Conservation (phyloP, 2,113 vertebrate species). For the Rhagologus leucostigma region DNA sequence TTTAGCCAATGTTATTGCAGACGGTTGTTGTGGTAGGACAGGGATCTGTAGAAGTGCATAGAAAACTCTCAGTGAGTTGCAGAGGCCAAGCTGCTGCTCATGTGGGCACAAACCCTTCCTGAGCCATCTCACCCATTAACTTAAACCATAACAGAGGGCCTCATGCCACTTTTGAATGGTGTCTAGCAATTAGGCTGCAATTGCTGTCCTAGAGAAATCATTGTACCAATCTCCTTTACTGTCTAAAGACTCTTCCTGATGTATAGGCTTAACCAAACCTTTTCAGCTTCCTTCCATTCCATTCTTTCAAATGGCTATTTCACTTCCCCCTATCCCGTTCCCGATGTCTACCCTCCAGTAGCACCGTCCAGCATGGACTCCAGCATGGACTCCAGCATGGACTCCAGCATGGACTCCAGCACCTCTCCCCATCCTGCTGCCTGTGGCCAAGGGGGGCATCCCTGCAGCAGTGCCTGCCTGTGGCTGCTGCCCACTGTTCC, state of each 20-base stretch:
- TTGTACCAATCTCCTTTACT: neutral
- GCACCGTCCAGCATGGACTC: neutral
- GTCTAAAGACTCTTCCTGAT: neutral
- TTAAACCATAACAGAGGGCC: accelerated
- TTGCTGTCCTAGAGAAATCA: neutral
- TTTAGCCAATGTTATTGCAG: neutral
- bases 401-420: too few species aligned
- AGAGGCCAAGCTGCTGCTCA: neutral
- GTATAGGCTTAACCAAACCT: neutral
- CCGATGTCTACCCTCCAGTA: neutral
- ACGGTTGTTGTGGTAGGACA: neutral
- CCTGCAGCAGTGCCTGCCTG: neutral
- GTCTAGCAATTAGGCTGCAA: neutral
- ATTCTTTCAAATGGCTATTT: neutral
- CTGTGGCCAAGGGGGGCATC: accelerated
- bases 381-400: neutral
- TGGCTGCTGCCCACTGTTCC: neutral
- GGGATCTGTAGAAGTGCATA: neutral
- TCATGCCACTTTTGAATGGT: neutral
- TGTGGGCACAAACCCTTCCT: neutral
- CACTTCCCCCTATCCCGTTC: accelerated
- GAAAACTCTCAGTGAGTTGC: neutral
- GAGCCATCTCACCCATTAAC: accelerated
- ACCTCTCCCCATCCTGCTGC: neutral
- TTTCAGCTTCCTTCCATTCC: neutral